These are phyloP conservation scores for Ceyx erithaca DNA, from an alignment of 2,797 vertebrate species.

Conservation along the genomic window DNA sequence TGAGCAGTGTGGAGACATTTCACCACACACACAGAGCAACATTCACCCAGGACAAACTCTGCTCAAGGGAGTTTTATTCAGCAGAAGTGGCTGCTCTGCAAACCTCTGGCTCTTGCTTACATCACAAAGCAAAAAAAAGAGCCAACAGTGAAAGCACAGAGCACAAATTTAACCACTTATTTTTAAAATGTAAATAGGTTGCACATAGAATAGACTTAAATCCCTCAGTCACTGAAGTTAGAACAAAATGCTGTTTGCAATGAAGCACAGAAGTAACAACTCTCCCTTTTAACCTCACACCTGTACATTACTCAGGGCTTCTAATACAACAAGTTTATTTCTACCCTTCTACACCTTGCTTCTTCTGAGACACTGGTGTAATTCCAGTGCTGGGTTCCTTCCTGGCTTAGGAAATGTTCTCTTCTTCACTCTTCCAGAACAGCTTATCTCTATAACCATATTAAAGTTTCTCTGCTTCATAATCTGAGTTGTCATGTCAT, in stretches of 20 bases:
- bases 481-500: background rate
- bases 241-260: background rate
- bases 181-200: background rate
- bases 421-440: background rate
- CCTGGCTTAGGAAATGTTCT: background rate
- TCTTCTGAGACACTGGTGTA: background rate
- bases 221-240: fast-evolving
- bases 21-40: background rate
- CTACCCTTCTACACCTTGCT: background rate
- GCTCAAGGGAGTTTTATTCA: background rate
- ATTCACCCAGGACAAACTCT: background rate
- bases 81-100: background rate
- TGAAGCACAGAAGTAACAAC: background rate
- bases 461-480: background rate
- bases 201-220: background rate
- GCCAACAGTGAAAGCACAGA: background rate
- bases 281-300: background rate
- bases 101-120: background rate
- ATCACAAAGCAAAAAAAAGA: background rate
- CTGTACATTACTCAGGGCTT: background rate
- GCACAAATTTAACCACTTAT: background rate
- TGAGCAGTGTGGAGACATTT: background rate
- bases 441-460: background rate
- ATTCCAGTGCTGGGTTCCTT: background rate
- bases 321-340: background rate